Base-by-base conservation (phyloP, 2,888 invertebrate species). In the Scaptomyza cyrtandrae region DNA sequence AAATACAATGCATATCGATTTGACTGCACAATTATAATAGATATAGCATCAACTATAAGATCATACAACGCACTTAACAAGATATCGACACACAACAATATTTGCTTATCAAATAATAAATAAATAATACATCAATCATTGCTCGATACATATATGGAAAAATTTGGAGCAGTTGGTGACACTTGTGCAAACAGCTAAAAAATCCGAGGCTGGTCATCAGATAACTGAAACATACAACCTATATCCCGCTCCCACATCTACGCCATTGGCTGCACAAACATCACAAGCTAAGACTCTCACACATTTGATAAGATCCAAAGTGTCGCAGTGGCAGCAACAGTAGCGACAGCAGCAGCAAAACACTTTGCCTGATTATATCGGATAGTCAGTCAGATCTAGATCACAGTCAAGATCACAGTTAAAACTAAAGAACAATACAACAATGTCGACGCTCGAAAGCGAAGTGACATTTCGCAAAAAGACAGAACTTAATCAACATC, bases 401-500 rank as follows among this genome's bases (percentile, higher is more conserved):
- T 43, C 35, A 13, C 33, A 52, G 53, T 43, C 29, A 37, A 53
- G 57, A 68, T 57, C 67, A 53, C 45, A 35, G 29, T n/a, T 11
- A 3, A 14, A 41, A n/a, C 24, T 29, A 11, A 27, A 33, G n/a
- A 16, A 54, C 9, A 29, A 27, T 16, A 19, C n/a, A 16, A 33
- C 9, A 10, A 90, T 90, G 90, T 91, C 91, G 54, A 84, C 82
- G 44, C 61, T 90, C 45, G 90, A 90, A 62, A 80, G 78, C 49
- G 81, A 86, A 69, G 78, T 84, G 13, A 75, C 77, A 41, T 91
- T 90, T 75, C 90, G 81, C 43, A 84, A 79, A 50, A 80, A 68
- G 49, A 68, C 76, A 29, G 74, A 88, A 68, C 60, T 84, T 2
- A 75, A 80, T 44, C 74, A 89, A 9, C 84, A 78, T n/a, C 61